phyloP scores from a whole-genome alignment of 2,888 invertebrate genomes.

The Rhopalosiphum nymphaeae region DNA sequence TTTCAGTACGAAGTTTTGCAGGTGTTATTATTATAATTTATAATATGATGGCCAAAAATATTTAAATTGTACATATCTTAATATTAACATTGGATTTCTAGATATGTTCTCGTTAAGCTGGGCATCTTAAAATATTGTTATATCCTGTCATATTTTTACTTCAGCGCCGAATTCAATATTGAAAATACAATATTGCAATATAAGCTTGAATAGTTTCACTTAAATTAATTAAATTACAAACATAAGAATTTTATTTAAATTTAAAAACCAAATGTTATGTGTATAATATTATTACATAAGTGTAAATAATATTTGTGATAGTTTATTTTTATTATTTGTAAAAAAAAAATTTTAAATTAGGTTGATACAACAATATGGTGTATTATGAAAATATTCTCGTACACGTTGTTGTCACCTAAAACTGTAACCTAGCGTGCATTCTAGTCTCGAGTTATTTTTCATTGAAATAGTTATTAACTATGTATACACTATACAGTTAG shows the following conservation, averaged over 20 bases:
- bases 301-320: neutral
- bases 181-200: neutral
- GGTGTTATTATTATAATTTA: neutral
- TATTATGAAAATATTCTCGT: neutral
- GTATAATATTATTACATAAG: neutral
- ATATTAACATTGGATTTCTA: neutral
- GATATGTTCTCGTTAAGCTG: neutral
- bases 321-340: neutral
- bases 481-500: neutral
- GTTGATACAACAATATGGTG: neutral
- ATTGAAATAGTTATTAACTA: neutral
- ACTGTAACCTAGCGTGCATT: neutral
- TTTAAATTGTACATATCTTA: neutral
- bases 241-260: neutral
- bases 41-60: neutral
- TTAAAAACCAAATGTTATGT: neutral
- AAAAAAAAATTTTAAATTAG: neutral
- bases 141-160: neutral
- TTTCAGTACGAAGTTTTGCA: neutral
- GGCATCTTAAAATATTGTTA: neutral
- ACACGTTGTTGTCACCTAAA: neutral
- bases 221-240: neutral
- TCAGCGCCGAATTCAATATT: neutral
- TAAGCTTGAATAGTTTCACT: neutral
- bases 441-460: neutral